phyloP scores from a whole-genome alignment of 2,888 invertebrate species.

The Sthenelais limicola region DNA sequence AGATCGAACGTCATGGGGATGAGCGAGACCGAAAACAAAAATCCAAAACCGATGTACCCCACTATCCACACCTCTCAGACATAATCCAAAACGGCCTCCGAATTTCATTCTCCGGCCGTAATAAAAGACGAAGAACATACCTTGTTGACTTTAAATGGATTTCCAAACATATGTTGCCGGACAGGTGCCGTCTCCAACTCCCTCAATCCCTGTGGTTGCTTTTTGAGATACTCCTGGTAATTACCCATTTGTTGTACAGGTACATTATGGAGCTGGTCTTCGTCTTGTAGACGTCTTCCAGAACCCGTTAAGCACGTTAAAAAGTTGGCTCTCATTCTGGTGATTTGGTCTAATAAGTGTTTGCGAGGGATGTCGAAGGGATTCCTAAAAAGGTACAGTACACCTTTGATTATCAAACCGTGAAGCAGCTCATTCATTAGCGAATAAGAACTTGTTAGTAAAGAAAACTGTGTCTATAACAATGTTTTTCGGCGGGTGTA shows the following conservation, averaged over 20 bases:
- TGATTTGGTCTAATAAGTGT: constrained; percentile 91
- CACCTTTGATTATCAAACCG: neutral
- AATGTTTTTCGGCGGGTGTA: too few relatives aligned
- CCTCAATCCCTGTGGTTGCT: constrained; percentile 90
- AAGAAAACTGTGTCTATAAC: too few relatives aligned
- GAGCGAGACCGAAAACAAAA: neutral
- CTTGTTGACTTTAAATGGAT: constrained; percentile 99
- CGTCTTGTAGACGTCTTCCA: constrained; percentile 22
- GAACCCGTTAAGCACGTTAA: constrained; percentile 75
- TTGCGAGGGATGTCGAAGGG: constrained; percentile 95
- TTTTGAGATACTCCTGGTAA: constrained; percentile 97
- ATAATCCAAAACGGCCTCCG: neutral
- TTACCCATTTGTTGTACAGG: constrained; percentile 99
- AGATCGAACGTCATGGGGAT: constrained; percentile 10
- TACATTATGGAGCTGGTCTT: constrained; percentile 92
- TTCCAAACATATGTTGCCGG: constrained; percentile 98
- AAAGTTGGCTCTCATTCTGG: constrained; percentile 95
- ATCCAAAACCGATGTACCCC: neutral
- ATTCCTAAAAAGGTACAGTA: constrained; percentile 77
- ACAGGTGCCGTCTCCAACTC: constrained; percentile 97
- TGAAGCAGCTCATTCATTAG: neutral
- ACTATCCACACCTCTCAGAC: neutral
- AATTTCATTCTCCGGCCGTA: too few relatives aligned
- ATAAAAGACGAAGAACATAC: constrained; percentile 74
- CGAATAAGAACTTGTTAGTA: too few relatives aligned